Percentiles rank a stretch among this genome's conserved stretches.
Conservation (phyloP, 2,797 vertebrate species). For the Sebastes jordani region DNA sequence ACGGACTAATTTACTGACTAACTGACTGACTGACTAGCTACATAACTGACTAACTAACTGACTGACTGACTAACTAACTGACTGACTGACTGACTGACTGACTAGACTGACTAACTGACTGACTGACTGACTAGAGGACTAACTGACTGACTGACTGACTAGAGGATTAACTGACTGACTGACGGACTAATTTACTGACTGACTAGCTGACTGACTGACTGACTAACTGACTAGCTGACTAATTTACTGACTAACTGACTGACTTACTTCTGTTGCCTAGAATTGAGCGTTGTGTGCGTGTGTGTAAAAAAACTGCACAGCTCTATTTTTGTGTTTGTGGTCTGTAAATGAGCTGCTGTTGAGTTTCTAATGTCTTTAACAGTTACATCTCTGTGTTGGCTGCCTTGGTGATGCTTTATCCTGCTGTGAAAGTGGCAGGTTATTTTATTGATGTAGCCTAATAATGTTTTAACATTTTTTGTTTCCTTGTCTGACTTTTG, state of each 20-base stretch:
- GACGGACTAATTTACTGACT: rapidly evolving
- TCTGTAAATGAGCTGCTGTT: no score
- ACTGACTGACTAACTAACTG: not conserved
- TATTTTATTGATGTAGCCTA: not conserved
- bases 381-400: not conserved
- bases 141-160: no score
- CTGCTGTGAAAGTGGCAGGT: not conserved
- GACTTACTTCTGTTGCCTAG: no score
- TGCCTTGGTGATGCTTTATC: not conserved
- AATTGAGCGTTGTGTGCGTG: no score
- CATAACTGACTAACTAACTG: rapidly evolving
- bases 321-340: no score
- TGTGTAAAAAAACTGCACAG: no score
- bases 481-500: not conserved
- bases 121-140: no score
- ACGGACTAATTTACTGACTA: rapidly evolving
- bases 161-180: rapidly evolving
- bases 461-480: not conserved
- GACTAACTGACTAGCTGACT: rapidly evolving
- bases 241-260: no score
- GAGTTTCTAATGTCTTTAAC: no score
- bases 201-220: rapidly evolving
- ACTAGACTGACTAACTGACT: rapidly evolving
- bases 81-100: no score
- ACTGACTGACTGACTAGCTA: rapidly evolving